Conservation (phyloP, 2,113 vertebrate species). For the Lophura nycthemera region DNA sequence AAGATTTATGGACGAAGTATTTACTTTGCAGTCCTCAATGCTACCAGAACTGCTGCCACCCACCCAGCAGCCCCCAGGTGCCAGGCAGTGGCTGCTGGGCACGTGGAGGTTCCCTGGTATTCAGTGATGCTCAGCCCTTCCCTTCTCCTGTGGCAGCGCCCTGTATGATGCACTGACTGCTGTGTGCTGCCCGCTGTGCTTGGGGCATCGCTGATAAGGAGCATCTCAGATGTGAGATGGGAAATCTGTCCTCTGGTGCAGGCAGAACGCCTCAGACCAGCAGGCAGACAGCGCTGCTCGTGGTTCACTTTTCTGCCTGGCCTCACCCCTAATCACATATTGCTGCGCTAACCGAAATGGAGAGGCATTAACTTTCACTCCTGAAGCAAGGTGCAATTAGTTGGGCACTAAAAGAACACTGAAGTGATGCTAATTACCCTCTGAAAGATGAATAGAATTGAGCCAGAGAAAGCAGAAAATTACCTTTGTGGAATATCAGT, state of each 20-base stretch:
- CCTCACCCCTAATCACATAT: conserved; percentile 64
- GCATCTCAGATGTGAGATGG: background rate
- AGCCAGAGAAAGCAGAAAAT: conserved; percentile 82
- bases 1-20: background rate
- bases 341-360: conserved; percentile 58
- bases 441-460: conserved; percentile 72
- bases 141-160: background rate
- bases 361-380: conserved; percentile 74
- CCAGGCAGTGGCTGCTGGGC: too few relatives aligned
- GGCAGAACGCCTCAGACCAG: too few relatives aligned
- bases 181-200: too few relatives aligned
- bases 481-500: conserved; percentile 73
- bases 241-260: background rate
- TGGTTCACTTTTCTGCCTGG: conserved; percentile 55
- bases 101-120: too few relatives aligned
- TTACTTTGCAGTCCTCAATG: background rate
- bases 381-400: conserved; percentile 77
- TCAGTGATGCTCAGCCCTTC: background rate
- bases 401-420: conserved; percentile 74
- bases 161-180: too few relatives aligned
- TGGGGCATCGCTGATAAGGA: background rate
- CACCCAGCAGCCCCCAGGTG: background rate
- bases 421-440: conserved; percentile 76
- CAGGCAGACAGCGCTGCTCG: background rate
- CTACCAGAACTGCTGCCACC: background rate